These are phyloP conservation scores for Parotocinclus haroldoi DNA, from an alignment of 2,797 vertebrate species.

Conservation along the genomic window DNA sequence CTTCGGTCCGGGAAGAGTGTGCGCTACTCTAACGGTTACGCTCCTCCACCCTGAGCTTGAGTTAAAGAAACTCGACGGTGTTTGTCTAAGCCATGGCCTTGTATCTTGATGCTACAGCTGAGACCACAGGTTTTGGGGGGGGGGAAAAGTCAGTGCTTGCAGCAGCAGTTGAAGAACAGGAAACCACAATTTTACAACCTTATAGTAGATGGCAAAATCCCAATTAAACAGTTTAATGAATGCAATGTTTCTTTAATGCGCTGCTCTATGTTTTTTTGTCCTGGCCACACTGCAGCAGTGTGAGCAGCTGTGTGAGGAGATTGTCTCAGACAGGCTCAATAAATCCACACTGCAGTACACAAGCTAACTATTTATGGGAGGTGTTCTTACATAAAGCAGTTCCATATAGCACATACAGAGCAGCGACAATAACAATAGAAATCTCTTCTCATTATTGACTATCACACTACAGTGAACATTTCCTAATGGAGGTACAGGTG, in stretches of 20 bases:
- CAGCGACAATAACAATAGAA: no score
- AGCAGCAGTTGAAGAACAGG: constrained; percentile 16
- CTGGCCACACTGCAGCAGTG: constrained; percentile 10
- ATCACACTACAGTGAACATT: no score
- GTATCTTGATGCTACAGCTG: constrained; percentile 36
- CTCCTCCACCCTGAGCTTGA: constrained; percentile 40
- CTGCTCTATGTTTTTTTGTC: constrained; percentile 12
- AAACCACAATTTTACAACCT: constrained; percentile 38
- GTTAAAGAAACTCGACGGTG: constrained; percentile 45
- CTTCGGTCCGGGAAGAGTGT: constrained; percentile 28
- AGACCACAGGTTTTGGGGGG: constrained; percentile 44
- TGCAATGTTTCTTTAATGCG: constrained; percentile 33
- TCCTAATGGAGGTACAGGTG: no score
- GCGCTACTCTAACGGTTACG: constrained; percentile 25
- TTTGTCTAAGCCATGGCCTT: constrained; percentile 41
- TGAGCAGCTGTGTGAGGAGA: no score
- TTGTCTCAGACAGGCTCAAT: constrained; percentile 23
- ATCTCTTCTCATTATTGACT: no score
- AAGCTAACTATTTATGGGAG: no score
- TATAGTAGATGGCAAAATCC: constrained; percentile 28
- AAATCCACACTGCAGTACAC: constrained; percentile 1
- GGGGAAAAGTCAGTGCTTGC: constrained; percentile 39
- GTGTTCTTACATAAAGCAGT: no score
- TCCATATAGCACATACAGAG: no score
- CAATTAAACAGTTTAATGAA: constrained; percentile 41